Percentiles rank a stretch among this genome's conserved stretches.
Conservation (phyloP, 2,797 vertebrate genomes). For the Sphaeramia orbicularis region DNA sequence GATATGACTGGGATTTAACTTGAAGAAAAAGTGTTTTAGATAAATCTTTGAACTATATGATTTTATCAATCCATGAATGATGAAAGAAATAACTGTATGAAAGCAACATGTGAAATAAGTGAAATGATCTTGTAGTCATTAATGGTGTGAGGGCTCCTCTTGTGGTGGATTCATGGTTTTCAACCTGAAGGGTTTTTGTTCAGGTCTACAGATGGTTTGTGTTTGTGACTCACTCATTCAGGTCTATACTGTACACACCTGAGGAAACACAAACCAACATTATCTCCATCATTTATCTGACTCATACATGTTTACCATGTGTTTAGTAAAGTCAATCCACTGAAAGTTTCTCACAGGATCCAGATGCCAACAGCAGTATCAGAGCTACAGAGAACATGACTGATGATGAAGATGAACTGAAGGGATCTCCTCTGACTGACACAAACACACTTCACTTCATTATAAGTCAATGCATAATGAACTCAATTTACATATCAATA, state of each 20-base stretch:
- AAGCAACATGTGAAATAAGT: too few species aligned
- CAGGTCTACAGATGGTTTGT: too few species aligned
- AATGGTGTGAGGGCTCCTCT: too few species aligned
- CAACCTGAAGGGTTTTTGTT: too few species aligned
- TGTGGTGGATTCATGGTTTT: too few species aligned
- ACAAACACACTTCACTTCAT: not conserved
- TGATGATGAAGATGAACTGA: conserved; percentile 6
- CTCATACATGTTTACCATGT: conserved; percentile 2
- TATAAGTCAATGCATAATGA: not conserved
- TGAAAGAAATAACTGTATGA: too few species aligned
- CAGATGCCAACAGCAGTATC: conserved; percentile 38
- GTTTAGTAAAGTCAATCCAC: conserved; percentile 14
- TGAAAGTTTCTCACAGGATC: conserved; percentile 20
- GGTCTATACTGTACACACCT: conserved; percentile 47
- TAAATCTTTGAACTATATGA: too few species aligned
- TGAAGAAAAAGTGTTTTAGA: too few species aligned
- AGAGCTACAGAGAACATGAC: conserved; percentile 34
- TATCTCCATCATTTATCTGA: conserved; percentile 1
- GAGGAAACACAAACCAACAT: conserved; percentile 34
- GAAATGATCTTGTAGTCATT: too few species aligned
- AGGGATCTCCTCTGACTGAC: not conserved
- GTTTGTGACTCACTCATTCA: not conserved
- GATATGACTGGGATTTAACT: too few species aligned
- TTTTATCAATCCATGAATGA: too few species aligned
- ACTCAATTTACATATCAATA: too few species aligned